These are phyloP conservation scores for Anguilla rostrata DNA, from an alignment of 2,113 vertebrate genomes.

Conservation along the genomic window DNA sequence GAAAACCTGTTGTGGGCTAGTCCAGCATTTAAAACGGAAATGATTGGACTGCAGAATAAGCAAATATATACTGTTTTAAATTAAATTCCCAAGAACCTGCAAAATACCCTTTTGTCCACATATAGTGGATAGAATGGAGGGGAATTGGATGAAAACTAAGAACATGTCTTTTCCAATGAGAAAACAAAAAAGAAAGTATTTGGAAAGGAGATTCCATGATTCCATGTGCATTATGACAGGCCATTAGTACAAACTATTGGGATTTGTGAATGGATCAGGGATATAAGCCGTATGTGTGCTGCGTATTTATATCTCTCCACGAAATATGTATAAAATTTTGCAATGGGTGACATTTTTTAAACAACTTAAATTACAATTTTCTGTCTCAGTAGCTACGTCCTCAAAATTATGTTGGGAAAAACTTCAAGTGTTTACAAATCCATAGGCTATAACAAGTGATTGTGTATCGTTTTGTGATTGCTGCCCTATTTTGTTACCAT, in stretches of 20 bases:
- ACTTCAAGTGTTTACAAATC: slow-evolving; percentile 18
- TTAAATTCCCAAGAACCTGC: slow-evolving; percentile 1
- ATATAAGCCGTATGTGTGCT: neutral
- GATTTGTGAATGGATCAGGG: neutral
- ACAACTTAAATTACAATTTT: slow-evolving; percentile 12
- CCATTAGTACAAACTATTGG: slow-evolving; percentile 14
- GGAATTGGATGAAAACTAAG: neutral
- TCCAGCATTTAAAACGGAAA: neutral
- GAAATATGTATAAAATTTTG: slow-evolving; percentile 24
- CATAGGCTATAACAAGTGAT: slow-evolving; percentile 16
- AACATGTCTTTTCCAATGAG: slow-evolving; percentile 1
- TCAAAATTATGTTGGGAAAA: neutral
- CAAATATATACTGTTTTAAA: neutral
- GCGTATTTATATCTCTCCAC: neutral
- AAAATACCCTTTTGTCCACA: neutral
- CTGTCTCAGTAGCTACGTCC: slow-evolving; percentile 4
- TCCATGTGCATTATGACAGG: slow-evolving; percentile 1
- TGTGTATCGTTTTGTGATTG: slow-evolving; percentile 10
- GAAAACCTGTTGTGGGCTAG: neutral
- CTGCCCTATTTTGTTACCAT: neutral
- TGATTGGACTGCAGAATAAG: neutral
- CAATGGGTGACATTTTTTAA: slow-evolving; percentile 30
- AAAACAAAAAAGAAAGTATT: neutral
- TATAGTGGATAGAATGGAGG: neutral
- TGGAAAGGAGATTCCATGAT: neutral